Conservation (phyloP, 2,888 invertebrate species). For the Chloroclystis v-ata region DNA sequence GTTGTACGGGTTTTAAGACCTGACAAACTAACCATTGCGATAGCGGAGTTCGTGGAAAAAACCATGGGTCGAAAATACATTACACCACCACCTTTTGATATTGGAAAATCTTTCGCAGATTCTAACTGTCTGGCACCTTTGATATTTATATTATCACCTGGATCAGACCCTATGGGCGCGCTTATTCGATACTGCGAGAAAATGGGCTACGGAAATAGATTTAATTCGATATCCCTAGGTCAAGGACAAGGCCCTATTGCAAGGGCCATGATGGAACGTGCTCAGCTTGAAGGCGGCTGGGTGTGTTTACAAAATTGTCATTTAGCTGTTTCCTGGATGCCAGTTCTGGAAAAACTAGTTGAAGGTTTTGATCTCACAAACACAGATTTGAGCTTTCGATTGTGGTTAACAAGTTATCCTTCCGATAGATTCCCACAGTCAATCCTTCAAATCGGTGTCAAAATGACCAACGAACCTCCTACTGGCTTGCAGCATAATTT, state of each 20-base stretch:
- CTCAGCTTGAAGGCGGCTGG: constrained; percentile 86
- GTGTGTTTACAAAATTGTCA: constrained; percentile 93
- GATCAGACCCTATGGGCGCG: constrained; percentile 89
- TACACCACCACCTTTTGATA: constrained; percentile 88
- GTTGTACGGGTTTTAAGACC: constrained; percentile 84
- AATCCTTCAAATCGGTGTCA: constrained; percentile 91
- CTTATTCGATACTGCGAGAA: constrained; percentile 87
- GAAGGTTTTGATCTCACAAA: constrained; percentile 84
- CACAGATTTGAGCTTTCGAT: constrained; percentile 84
- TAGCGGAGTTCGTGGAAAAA: constrained; percentile 80
- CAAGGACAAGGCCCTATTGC: constrained; percentile 89
- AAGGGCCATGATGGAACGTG: constrained; percentile 82
- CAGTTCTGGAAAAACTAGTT: constrained; percentile 84
- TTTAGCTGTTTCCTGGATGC: constrained; percentile 89
- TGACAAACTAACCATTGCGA: constrained; percentile 83
- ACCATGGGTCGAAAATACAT: constrained; percentile 85
- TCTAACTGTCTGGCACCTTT: constrained; percentile 86
- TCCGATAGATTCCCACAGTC: constrained; percentile 91
- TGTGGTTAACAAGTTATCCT: constrained; percentile 95
- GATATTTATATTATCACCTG: constrained; percentile 89
- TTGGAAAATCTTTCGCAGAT: constrained; percentile 85
- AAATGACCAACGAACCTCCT: constrained; percentile 97
- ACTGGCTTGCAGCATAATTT: constrained; percentile 92
- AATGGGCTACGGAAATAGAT: constrained; percentile 80
- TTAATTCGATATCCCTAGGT: constrained; percentile 87